A percentile compares a stretch with the other conserved stretches of the same genome.
phyloP scores from a whole-genome alignment of 2,888 invertebrate species.

The Odontocolon sp. region DNA sequence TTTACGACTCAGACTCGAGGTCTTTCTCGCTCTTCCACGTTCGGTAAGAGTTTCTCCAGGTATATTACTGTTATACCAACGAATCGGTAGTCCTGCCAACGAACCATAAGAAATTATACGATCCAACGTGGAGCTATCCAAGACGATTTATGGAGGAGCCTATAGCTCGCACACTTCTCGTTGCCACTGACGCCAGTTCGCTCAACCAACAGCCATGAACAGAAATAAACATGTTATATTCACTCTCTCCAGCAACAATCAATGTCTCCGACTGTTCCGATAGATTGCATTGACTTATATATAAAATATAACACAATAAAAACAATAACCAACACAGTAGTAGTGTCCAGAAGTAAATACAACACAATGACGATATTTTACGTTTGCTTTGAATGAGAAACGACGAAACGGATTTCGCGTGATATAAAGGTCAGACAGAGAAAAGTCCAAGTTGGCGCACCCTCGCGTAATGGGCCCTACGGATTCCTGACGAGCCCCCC shows the following conservation, averaged over 20 bases:
- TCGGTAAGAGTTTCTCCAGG: conserved; percentile 29
- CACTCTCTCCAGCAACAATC: conserved; percentile 21
- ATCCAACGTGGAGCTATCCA: conserved; percentile 40
- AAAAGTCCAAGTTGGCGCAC: conserved; percentile 63
- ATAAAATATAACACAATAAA: neutral
- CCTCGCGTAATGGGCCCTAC: conserved; percentile 71
- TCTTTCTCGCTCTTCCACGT: neutral
- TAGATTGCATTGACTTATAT: neutral
- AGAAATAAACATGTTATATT: conserved; percentile 8
- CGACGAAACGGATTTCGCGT: conserved; percentile 67
- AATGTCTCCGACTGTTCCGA: neutral
- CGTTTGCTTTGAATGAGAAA: conserved; percentile 14
- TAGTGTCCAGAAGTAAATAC: too few species aligned
- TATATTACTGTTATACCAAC: conserved; percentile 48
- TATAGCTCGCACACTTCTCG: conserved; percentile 4
- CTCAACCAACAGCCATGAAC: neutral
- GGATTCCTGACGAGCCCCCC: conserved; percentile 72
- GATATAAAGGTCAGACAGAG: conserved; percentile 71
- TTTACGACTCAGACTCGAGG: conserved; percentile 32
- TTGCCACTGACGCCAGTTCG: conserved; percentile 6
- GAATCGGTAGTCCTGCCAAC: conserved; percentile 54
- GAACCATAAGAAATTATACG: conserved; percentile 57
- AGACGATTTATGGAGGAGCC: conserved; percentile 53
- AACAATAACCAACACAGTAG: neutral
- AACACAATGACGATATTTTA: neutral